Base-by-base conservation (phyloP, 2,797 vertebrate genomes). In the Peromyscus attwateri region DNA sequence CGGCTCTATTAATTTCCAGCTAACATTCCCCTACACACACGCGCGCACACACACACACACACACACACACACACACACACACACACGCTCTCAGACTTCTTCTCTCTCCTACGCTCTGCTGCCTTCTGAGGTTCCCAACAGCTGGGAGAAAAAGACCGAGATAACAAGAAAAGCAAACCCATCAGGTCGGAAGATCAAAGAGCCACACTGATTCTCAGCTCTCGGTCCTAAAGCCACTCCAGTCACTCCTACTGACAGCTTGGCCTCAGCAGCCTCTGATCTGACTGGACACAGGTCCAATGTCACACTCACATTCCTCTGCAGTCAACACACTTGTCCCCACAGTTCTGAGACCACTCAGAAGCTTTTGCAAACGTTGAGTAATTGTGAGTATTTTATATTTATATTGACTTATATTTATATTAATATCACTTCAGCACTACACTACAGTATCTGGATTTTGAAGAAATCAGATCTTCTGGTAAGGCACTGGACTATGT, bases 381-480 rank as follows among this genome's bases (percentile, higher is more conserved):
- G 43, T 23, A 68, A 55, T 89, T 91, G 87, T 34, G 7, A 92
- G 88, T 66, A 57, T 68, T 77, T 75, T 75, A 43, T 13, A 62
- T 62, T 62, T 91, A 87, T 40, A 27, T 40, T 40, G 21, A 60
- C 37, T 71, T 71, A 52, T 60, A 75, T 87, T 93, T 91, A 87
- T 40, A 27, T 40, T 73, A 92, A 92, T 43, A 37, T 60, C 23
- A 43, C 40, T 75, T 75, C 37, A 25, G 23, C 21, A 43, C 40
- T 27, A 43, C 25, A 11, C 71, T 87, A 43, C 43, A 66, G 37
- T 83, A 13, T 66, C 52, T 73, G 25, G 89, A 71, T 92, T 96
- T 82, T 93, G 64, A 83, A 95, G 89, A 93, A 93, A 81, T 60
- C 68, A 93, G 29, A 82, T 19, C 2, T 80, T 71, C 49, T 66